Percentiles rank a stretch among this genome's conserved stretches.
Evolutionary conservation across 2,888 invertebrate species (phyloP).

Genomic region (Lamproptera curius): DNA sequence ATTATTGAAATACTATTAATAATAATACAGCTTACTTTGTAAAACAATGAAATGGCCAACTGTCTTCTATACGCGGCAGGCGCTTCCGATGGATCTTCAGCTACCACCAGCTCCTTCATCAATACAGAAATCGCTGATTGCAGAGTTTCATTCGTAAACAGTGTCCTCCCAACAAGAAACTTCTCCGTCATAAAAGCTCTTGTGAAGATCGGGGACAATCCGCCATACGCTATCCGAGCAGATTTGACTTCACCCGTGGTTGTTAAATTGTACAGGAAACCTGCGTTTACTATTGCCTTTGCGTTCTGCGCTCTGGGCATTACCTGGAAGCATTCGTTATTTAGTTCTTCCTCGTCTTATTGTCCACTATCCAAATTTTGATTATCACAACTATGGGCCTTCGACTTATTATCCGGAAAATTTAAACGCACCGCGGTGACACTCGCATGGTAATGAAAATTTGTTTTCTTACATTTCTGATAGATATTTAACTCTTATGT

Average conservation of each 20-base stretch:
- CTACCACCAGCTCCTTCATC: constrained; percentile 37
- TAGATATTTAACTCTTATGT: too few relatives aligned
- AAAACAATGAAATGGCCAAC: constrained; percentile 79
- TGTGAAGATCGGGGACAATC: constrained; percentile 50
- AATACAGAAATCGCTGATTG: constrained; percentile 42
- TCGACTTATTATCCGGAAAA: too few relatives aligned
- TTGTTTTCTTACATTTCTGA: too few relatives aligned
- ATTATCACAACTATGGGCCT: too few relatives aligned
- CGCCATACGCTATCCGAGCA: constrained; percentile 75
- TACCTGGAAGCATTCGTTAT: too few relatives aligned
- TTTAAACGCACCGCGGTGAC: too few relatives aligned
- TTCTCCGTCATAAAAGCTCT: constrained; percentile 68
- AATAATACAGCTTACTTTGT: constrained; percentile 69
- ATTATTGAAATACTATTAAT: neutral
- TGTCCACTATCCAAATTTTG: too few relatives aligned
- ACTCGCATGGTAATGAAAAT: too few relatives aligned
- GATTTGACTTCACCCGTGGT: constrained; percentile 43
- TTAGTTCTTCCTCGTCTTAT: too few relatives aligned
- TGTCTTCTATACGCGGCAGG: constrained; percentile 74
- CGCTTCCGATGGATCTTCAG: constrained; percentile 67
- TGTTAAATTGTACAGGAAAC: constrained; percentile 78
- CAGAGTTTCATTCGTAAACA: constrained; percentile 53
- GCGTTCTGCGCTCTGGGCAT: constrained; percentile 85
- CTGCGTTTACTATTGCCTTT: constrained; percentile 87
- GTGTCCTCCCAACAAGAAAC: constrained; percentile 49